Evolutionary conservation across 2,888 invertebrate species (phyloP), one percentile per base, ranked within the genome.

Genomic region (Ochropleura leucogaster): DNA sequence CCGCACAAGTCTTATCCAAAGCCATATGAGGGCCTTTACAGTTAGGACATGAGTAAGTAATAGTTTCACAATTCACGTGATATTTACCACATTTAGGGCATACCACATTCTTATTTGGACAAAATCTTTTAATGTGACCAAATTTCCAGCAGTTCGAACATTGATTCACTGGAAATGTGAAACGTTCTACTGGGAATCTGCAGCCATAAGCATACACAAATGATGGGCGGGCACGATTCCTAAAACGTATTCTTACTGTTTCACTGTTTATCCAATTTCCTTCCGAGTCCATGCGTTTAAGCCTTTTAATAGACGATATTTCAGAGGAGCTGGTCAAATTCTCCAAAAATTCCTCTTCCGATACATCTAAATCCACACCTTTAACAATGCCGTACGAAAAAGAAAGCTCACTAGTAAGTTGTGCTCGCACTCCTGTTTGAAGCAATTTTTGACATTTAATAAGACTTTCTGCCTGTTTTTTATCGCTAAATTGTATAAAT

Each of bases 401-500:
- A 51, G n/a, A 8, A 4, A n/a, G 40, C 42, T 53, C 51, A 42
- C 53, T 53, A 42, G 40, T 18, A 53, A 66, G 53, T 42, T 66
- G 53, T 12, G 12, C 12, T 53, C 72, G 74, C 30, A 44, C 59
- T 6, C 66, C 76, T 55, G 79, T 30, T 0, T 80, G 79, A 12
- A 46, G 40, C 3, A 84, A 55, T 62, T 77, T 84, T 18, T 81
- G 47, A 42, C 71, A 77, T 4, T 79, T 66, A 3, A 53, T 66
- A n/a, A 66, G n/a, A 12, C 53, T 66, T 66, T 66, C 66, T 71
- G 6, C 82, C 57, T 80, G 47, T 62, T 77, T 66, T 57, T 69
- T 69, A 10, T 74, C 68, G 0, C 67, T 47, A 55, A 85, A 74
- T 42, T 71, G 69, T 4, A 87, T 64, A 7, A 80, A 62, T 8